Evolutionary conservation across 2,113 vertebrate genomes (phyloP), one percentile per base, ranked within the genome.

Genomic region (Oryzias melastigma): DNA sequence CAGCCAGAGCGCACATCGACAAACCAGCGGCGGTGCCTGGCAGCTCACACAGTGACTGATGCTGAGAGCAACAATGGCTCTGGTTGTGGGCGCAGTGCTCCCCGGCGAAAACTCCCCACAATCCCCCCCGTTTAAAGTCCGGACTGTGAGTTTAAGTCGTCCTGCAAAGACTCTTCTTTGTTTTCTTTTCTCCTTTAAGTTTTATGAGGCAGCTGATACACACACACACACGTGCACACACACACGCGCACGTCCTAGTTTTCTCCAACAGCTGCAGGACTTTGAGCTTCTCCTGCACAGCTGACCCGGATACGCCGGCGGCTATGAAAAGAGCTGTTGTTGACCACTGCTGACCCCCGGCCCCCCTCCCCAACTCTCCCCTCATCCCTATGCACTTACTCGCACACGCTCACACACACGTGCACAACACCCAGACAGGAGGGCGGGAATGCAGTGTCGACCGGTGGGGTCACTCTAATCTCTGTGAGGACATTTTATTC

Each of bases 281-380:
- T 77, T 62, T 53, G 59, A 51, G 68, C 61, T 48, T 73, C 76
- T 77, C 74, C 77, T 62, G 62, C 71, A 79, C 80, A 85, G 84
- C 82, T 86, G 82, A 85, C 80, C 74, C 71, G 68, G 73, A 77
- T 71, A 56, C 58, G 65, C 67, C 75, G 77, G 68, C 27, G 1
- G 48, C 78, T 18, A 79, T 88, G 80, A 86, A 86, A 81, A 85
- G 80, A 81, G 48, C 75, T 76, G 77, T 84, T 87, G 78, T 85
- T 72, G 65, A 65, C 61, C 72, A 64, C 68, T 6, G 41, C 24
- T 77, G 68, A 52, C 42, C 27, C 55, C 17, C 27, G 7, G 5
- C 10, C 4, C 13, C n/a, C n/a, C n/a, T n/a, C 14, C 47, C 27
- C 49, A 16, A 22, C 19, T 20, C 25, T 27, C 7, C 50, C 18